Conservation (phyloP, 2,888 invertebrate species). For the Brenthis ino region DNA sequence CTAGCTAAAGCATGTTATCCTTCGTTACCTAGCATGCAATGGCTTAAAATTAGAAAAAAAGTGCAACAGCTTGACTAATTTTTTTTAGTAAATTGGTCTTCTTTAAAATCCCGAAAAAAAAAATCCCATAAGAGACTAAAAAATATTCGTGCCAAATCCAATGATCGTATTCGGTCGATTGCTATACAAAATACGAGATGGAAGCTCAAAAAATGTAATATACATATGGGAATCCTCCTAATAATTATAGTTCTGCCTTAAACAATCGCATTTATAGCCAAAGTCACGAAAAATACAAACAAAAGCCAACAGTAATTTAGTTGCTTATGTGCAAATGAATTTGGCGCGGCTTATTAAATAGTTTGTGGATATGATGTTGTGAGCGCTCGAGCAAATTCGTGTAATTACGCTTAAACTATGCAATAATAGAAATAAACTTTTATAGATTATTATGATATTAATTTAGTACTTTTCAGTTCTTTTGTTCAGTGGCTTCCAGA, state of each 20-base stretch:
- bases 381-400: not conserved
- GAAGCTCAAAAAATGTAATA: slow-evolving; percentile 34
- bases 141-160: slow-evolving; percentile 36
- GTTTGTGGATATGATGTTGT: slow-evolving; percentile 6
- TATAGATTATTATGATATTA: not conserved
- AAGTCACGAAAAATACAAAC: slow-evolving; percentile 20
- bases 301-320: slow-evolving; percentile 23
- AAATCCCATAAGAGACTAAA: slow-evolving; percentile 18
- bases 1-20: too few relatives aligned
- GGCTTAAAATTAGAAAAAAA: too few relatives aligned
- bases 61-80: not conserved
- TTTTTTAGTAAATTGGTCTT: too few relatives aligned
- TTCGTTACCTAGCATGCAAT: too few relatives aligned
- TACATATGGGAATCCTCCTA: slow-evolving; percentile 30
- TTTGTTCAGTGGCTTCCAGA: not conserved
- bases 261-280: slow-evolving; percentile 20
- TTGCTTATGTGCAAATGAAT: slow-evolving; percentile 29
- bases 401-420: not conserved
- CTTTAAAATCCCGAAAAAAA: too few relatives aligned
- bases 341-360: slow-evolving; percentile 17
- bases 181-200: slow-evolving; percentile 35
- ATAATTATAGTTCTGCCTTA: slow-evolving; percentile 34
- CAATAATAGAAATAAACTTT: not conserved
- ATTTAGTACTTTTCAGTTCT: not conserved
- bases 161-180: slow-evolving; percentile 33